Conservation (phyloP, 2,888 invertebrate species). For the Drosophila merina region DNA sequence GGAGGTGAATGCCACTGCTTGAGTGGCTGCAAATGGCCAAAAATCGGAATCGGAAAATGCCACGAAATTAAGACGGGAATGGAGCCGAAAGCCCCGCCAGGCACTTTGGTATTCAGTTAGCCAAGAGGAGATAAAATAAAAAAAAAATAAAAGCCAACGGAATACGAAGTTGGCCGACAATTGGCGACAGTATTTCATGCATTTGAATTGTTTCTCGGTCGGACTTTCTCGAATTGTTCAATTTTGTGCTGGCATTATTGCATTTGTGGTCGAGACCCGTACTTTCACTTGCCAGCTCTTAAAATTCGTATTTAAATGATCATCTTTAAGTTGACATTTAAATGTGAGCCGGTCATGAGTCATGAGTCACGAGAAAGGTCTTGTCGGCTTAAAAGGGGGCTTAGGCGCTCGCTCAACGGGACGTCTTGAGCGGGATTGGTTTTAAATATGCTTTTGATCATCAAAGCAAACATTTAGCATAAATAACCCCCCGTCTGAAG, state of each 20-base stretch:
- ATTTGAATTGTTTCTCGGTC: conserved; percentile 50
- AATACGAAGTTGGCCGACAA: conserved; percentile 33
- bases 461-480: no score
- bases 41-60: conserved; percentile 23
- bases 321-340: conserved; percentile 50
- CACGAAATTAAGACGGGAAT: conserved; percentile 1
- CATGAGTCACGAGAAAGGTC: conserved; percentile 32
- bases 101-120: conserved; percentile 32
- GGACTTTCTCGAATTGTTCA: conserved; percentile 70
- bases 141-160: conserved; percentile 26
- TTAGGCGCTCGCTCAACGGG: neutral
- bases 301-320: conserved; percentile 48
- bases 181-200: conserved; percentile 50
- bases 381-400: neutral
- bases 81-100: conserved; percentile 4
- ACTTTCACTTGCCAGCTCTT: conserved; percentile 66
- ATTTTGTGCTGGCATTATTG: conserved; percentile 39
- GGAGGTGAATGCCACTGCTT: conserved; percentile 73
- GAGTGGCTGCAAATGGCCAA: conserved; percentile 70
- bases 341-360: conserved; percentile 38
- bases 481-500: neutral
- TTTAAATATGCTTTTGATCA: neutral
- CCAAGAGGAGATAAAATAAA: conserved; percentile 24
- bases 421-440: neutral
- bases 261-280: conserved; percentile 21